Evolutionary conservation across 2,113 vertebrate genomes (phyloP).

Genomic region (Mandrillus leucophaeus): DNA sequence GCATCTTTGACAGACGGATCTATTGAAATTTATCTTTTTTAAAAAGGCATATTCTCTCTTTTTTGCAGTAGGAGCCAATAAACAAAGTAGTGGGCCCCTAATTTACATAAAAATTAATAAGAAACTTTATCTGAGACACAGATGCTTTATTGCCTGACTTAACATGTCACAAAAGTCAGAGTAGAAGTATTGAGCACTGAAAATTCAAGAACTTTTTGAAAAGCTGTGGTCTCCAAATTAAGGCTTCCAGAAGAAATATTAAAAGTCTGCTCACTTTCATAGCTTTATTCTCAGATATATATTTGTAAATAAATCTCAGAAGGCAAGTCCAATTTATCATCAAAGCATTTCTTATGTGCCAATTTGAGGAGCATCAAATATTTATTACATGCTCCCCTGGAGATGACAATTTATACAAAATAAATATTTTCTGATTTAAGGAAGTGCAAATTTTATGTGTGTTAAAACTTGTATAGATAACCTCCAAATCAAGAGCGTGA

Average conservation of each 20-base stretch:
- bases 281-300: fast-evolving
- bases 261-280: neutral
- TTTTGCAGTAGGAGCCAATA: neutral
- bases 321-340: neutral
- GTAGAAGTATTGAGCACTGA: neutral
- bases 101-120: neutral
- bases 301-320: neutral
- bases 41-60: neutral
- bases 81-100: neutral
- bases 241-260: neutral
- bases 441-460: neutral
- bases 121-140: neutral
- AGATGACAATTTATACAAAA: neutral
- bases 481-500: neutral
- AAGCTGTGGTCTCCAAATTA: neutral
- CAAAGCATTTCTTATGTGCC: neutral
- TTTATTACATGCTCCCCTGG: neutral
- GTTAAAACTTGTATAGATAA: neutral
- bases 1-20: neutral
- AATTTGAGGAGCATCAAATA: neutral
- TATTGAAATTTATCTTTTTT: neutral
- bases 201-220: neutral
- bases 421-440: neutral
- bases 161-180: neutral
- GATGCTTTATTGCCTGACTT: neutral